A percentile compares a stretch with the other conserved stretches of the same genome.
phyloP scores from a whole-genome alignment of 1,140 invertebrate species.

The Pararge aegeria region DNA sequence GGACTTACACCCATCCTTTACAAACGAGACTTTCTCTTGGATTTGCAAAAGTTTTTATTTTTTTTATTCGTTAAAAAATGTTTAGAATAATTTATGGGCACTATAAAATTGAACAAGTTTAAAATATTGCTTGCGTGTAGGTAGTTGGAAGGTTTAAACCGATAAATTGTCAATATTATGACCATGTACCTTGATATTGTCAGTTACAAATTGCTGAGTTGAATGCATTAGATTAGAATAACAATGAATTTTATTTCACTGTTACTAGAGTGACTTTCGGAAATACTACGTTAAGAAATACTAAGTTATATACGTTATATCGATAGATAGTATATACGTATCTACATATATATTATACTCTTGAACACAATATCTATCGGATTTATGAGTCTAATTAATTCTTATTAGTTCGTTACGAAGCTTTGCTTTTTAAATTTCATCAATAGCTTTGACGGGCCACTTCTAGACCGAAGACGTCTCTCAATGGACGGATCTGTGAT shows the following conservation, averaged over 20 bases:
- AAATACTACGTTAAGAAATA: no score
- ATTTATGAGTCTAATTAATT: no score
- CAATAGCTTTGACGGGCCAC: no score
- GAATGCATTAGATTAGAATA: conserved; percentile 12
- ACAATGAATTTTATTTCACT: not conserved
- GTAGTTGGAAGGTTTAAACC: not conserved
- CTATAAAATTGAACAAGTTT: not conserved
- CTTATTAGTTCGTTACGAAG: no score
- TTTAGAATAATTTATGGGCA: conserved; percentile 13
- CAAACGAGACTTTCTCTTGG: conserved; percentile 39
- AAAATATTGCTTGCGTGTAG: conserved; percentile 9
- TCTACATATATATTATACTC: no score
- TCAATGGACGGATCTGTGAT: no score
- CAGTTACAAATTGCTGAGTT: conserved; percentile 15
- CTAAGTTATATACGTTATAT: no score
- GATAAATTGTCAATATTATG: conserved; percentile 4
- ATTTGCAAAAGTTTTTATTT: conserved; percentile 9
- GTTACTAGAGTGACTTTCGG: not conserved
- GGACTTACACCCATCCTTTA: conserved; percentile 37
- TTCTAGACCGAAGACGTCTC: no score
- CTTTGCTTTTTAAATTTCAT: no score
- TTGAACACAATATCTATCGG: no score
- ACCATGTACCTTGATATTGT: conserved; percentile 9
- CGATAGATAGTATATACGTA: no score
- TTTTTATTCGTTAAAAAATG: not conserved